Conservation (phyloP, 1,140 invertebrate genomes). For the Eupristina koningsbergeri region DNA sequence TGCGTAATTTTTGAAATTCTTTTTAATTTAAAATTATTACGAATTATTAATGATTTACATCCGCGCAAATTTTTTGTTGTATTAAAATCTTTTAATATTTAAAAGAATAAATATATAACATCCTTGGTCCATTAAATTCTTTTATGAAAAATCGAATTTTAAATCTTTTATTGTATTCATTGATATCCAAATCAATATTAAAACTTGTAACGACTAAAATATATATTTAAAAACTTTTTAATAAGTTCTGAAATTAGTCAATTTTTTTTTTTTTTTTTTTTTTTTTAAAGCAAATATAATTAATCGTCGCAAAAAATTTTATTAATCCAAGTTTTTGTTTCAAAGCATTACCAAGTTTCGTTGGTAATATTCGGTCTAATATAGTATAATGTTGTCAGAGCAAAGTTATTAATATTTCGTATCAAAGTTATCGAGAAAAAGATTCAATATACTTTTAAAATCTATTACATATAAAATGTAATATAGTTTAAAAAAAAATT, state of each 20-base stretch:
- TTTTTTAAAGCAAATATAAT: too few species aligned
- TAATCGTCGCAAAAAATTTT: not conserved
- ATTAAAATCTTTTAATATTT: not conserved
- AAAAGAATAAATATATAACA: not conserved
- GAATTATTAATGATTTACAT: too few species aligned
- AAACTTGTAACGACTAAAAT: not conserved
- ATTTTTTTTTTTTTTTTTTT: too few species aligned
- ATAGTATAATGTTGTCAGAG: too few species aligned
- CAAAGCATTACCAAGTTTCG: too few species aligned
- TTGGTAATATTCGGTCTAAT: too few species aligned
- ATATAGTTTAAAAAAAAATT: not conserved
- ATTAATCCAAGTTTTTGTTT: not conserved
- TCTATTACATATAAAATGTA: not conserved
- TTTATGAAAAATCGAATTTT: constrained; percentile 9
- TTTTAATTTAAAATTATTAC: too few species aligned
- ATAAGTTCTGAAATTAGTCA: not conserved
- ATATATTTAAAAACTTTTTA: not conserved
- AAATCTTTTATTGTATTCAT: not conserved
- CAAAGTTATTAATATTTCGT: too few species aligned
- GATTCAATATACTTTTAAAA: not conserved
- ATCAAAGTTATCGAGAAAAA: not conserved
- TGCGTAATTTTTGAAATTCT: too few species aligned
- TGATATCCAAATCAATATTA: not conserved
- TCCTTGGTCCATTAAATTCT: not conserved
- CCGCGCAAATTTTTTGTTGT: too few species aligned